phyloP scores from a whole-genome alignment of 2,797 vertebrate genomes.

The Xyrichtys novacula region DNA sequence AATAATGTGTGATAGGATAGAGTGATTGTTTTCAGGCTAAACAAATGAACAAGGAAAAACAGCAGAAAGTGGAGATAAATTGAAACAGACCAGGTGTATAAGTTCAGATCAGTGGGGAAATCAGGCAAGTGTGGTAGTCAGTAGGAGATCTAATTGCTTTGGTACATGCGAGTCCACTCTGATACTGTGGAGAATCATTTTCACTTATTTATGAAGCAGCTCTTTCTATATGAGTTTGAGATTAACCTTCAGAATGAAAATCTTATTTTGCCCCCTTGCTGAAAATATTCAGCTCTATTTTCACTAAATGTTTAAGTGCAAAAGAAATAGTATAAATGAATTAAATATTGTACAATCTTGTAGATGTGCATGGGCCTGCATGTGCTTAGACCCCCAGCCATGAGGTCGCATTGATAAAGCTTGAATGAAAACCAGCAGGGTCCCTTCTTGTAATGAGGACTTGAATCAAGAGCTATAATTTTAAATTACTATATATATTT shows the following conservation, averaged over 20 bases:
- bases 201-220: slow-evolving; percentile 9
- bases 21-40: background rate
- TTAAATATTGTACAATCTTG: background rate
- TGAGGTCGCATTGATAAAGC: slow-evolving; percentile 3
- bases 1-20: background rate
- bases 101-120: slow-evolving; percentile 63
- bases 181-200: background rate
- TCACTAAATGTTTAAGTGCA: background rate
- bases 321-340: background rate
- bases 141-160: slow-evolving; percentile 50
- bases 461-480: background rate
- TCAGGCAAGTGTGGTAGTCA: slow-evolving; percentile 28
- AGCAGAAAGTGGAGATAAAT: slow-evolving; percentile 31
- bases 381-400: too few species aligned
- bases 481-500: slow-evolving; percentile 23
- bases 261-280: too few species aligned
- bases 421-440: slow-evolving; percentile 29
- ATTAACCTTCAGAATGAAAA: slow-evolving; percentile 3
- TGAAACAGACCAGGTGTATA: slow-evolving; percentile 44
- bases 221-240: background rate
- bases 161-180: slow-evolving; percentile 19
- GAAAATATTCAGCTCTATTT: background rate
- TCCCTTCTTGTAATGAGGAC: background rate
- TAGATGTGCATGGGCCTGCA: too few species aligned
- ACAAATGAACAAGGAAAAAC: slow-evolving; percentile 8